Percentiles rank a stretch among this genome's conserved stretches.
Conservation (phyloP, 2,797 vertebrate genomes). For the Acanthiza pusilla region DNA sequence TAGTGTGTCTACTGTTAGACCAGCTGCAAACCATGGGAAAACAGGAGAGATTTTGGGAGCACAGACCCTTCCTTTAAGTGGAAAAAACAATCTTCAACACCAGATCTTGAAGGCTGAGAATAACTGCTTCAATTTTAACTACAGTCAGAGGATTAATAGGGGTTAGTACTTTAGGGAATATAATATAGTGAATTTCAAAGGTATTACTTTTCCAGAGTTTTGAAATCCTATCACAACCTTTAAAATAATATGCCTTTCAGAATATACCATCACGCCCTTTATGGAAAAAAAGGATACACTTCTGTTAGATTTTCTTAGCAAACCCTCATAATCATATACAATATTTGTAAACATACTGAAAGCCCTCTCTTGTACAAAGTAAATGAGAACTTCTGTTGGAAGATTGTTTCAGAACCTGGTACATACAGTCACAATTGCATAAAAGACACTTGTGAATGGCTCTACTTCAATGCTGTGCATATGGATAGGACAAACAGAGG, state of each 20-base stretch:
- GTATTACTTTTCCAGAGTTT: neutral
- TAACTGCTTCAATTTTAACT: neutral
- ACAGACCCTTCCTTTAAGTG: neutral
- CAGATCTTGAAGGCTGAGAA: neutral
- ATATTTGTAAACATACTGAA: neutral
- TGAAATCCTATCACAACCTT: neutral
- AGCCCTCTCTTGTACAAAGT: neutral
- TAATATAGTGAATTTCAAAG: neutral
- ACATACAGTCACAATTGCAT: too few species aligned
- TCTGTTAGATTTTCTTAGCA: neutral
- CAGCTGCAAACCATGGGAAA: neutral
- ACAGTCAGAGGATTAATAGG: neutral
- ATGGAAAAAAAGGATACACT: neutral
- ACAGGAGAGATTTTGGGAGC: neutral
- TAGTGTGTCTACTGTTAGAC: neutral
- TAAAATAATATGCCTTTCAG: neutral
- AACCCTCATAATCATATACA: rapidly evolving
- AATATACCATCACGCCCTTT: neutral
- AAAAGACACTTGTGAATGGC: neutral
- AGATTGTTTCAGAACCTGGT: neutral
- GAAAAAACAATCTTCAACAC: neutral
- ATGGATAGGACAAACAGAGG: neutral
- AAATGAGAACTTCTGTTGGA: neutral
- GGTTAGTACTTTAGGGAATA: neutral
- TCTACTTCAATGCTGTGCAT: rapidly evolving